Percentiles rank a stretch among this genome's conserved stretches.
Conservation (phyloP, 2,113 vertebrate species). For the Nesogale talazaci region DNA sequence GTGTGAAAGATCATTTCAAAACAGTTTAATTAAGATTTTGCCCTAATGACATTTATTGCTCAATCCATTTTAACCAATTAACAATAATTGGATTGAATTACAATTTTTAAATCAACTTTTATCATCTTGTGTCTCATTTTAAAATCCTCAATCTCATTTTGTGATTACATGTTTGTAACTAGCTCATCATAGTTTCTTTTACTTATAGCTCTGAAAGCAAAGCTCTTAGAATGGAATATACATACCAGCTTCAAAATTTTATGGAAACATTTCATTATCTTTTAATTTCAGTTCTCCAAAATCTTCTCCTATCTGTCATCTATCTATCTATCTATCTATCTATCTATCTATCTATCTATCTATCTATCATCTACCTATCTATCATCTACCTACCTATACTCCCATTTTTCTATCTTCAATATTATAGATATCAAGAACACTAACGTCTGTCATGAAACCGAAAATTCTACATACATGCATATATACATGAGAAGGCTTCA, state of each 20-base stretch:
- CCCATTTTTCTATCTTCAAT: too few relatives aligned
- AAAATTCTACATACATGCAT: neutral
- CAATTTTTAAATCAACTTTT: neutral
- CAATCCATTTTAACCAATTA: constrained; percentile 8
- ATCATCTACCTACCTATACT: too few relatives aligned
- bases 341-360: too few relatives aligned
- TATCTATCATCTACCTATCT: too few relatives aligned
- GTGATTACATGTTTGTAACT: neutral
- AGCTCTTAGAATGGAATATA: neutral
- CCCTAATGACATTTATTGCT: neutral
- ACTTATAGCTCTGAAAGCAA: neutral
- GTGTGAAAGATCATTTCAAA: too few relatives aligned
- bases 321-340: too few relatives aligned
- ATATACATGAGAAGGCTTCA: too few relatives aligned
- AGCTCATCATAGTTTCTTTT: neutral
- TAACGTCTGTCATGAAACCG: neutral
- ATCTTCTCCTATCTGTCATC: too few relatives aligned
- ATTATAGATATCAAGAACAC: neutral
- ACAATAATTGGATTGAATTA: neutral
- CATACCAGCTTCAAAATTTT: neutral
- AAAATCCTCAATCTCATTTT: neutral
- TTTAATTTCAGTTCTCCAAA: too few relatives aligned
- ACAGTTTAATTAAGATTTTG: neutral
- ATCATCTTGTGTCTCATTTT: neutral
- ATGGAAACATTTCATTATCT: neutral